Evolutionary conservation across 2,888 invertebrate genomes (phyloP).

Genomic region (Lobophora halterata): DNA sequence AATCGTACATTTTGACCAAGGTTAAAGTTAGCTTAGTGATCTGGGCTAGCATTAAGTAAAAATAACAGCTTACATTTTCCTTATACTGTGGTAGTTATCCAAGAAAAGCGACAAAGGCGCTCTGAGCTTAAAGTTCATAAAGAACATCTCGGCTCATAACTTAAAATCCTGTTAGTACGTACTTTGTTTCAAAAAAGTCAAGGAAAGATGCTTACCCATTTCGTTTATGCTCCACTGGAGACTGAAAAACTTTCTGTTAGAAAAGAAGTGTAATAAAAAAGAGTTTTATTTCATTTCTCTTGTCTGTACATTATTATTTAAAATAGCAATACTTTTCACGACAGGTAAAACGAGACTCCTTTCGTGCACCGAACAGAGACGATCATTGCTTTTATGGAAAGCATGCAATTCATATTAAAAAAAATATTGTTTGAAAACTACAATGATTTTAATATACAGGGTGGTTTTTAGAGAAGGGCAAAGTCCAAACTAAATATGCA

Average conservation of each 20-base stretch:
- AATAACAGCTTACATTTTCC: constrained; percentile 9
- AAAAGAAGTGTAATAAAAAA: constrained; percentile 49
- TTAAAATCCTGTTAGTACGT: constrained; percentile 45
- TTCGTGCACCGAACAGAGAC: too few relatives aligned
- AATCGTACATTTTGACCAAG: constrained; percentile 6
- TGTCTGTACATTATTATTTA: too few relatives aligned
- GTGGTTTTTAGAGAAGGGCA: too few relatives aligned
- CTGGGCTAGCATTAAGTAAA: too few relatives aligned
- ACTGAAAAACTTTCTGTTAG: constrained; percentile 38
- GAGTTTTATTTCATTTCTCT: constrained; percentile 46
- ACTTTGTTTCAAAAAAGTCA: constrained; percentile 47
- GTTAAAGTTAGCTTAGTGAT: too few relatives aligned
- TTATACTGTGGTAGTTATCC: constrained; percentile 5
- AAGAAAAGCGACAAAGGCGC: constrained; percentile 14
- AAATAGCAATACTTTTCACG: too few relatives aligned
- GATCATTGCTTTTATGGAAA: too few relatives aligned
- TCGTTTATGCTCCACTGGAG: constrained; percentile 51
- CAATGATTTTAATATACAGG: too few relatives aligned
- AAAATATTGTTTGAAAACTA: too few relatives aligned
- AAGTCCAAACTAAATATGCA: too few relatives aligned
- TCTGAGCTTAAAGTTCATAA: constrained; percentile 31
- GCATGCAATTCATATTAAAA: too few relatives aligned
- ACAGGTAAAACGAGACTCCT: too few relatives aligned
- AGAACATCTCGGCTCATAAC: constrained; percentile 42
- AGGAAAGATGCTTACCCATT: constrained; percentile 43